Base-by-base conservation (phyloP, 2,113 vertebrate species). In the Phodopus roborovskii region DNA sequence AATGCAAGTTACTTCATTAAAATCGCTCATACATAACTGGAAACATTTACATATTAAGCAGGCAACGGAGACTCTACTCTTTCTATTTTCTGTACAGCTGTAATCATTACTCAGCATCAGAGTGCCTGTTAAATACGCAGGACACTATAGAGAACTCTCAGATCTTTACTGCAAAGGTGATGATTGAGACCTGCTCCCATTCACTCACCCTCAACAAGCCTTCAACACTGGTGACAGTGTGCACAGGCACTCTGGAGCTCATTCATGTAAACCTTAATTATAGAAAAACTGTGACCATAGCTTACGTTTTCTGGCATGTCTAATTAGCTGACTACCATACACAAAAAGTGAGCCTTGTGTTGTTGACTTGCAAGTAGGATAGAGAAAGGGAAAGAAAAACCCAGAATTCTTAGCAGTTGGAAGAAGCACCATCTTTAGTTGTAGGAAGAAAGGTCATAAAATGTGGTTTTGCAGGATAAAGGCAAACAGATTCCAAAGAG, bases 21-120 rank as follows among this genome's bases (percentile, higher is more conserved):
- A 97, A 98, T 94, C 97, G 96, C 96, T 98, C 97, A 96, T 94
- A 97, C 97, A 92, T 98, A 98, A 98, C 97, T 96, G 97, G 96
- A 90, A 98, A 97, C 82, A 98, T 99, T 98, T 98, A 97, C 98
- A 98, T 98, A 98, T 98, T 99, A 99, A 99, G 97, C 96, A 98
- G 97, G 96, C 98, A 98, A 98, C 96, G 95, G 97, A 98, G 98
- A 97, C 97, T 93, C 97, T 98, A 97, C 98, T 98, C 97, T 96
- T 97, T 96, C 96, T 98, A 92, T 97, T 98, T 98, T 92, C 95
- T 22, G 92, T 95, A 97, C 94, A 96, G 92, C 96, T 97, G 94
- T 97, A 98, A 97, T 97, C 97, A 96, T 98, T 96, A 97, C 97
- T 98, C 97, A 98, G 96, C 94, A 97, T 96, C 89, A 0, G 71